phyloP scores from a whole-genome alignment of 2,113 vertebrate genomes.

The Gymnogyps californianus region DNA sequence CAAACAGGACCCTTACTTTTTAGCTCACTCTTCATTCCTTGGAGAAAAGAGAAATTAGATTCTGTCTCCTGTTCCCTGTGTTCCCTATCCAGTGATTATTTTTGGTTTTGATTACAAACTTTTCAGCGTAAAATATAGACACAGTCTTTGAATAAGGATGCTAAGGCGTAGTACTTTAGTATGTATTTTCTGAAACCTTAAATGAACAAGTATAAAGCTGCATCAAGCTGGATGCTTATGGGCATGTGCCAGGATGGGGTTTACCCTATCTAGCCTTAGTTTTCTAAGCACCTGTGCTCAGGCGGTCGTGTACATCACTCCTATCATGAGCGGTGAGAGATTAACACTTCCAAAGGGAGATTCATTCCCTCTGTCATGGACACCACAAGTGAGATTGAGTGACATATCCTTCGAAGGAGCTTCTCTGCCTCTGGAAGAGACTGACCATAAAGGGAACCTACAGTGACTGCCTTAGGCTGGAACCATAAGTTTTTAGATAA shows the following conservation, averaged over 20 bases:
- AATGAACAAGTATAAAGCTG: neutral
- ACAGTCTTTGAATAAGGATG: neutral
- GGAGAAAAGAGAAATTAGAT: neutral
- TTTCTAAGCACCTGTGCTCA: neutral
- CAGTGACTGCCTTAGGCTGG: neutral
- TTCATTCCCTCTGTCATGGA: neutral
- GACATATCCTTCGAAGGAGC: rapidly evolving
- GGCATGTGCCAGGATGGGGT: neutral
- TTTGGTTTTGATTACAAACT: neutral
- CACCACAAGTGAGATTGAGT: neutral
- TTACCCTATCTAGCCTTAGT: neutral
- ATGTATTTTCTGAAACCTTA: neutral
- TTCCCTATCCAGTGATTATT: neutral
- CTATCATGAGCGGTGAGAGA: neutral
- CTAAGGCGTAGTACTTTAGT: neutral
- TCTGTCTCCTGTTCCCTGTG: neutral
- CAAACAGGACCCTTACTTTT: neutral
- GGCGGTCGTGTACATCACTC: neutral
- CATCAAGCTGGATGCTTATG: neutral
- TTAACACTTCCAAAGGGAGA: neutral
- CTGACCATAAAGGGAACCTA: neutral
- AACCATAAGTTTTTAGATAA: neutral
- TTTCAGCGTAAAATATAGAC: neutral
- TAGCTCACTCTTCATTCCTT: neutral
- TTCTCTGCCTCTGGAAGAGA: neutral